Evolutionary conservation across 1,140 invertebrate genomes (phyloP).

Genomic region (Elymnias hypermnestra): DNA sequence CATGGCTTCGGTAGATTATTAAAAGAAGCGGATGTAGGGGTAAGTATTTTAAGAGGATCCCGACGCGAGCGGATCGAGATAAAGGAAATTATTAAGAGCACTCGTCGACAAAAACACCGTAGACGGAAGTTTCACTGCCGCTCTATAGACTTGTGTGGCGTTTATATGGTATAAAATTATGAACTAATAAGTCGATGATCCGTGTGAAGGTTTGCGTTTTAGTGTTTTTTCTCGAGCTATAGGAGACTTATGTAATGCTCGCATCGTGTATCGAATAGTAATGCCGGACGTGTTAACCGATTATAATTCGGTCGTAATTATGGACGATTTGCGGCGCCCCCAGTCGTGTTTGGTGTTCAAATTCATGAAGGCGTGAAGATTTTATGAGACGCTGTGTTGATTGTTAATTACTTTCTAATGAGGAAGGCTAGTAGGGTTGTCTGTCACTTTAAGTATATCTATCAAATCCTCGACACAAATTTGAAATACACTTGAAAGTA

Average conservation of each 20-base stretch:
- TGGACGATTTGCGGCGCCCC: conserved; percentile 29
- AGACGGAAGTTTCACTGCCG: conserved; percentile 58
- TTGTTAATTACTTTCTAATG: conserved; percentile 64
- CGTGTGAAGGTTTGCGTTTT: conserved; percentile 46
- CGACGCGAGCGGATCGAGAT: conserved; percentile 66
- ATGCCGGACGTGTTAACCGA: conserved; percentile 40
- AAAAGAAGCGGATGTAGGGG: conserved; percentile 74
- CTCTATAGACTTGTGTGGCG: conserved; percentile 32
- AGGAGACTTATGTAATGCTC: conserved; percentile 45
- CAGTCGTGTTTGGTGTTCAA: conserved; percentile 31
- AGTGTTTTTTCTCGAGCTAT: conserved; percentile 33
- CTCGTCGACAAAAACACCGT: conserved; percentile 51
- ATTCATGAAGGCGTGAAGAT: conserved; percentile 21
- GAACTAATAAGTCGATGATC: conserved; percentile 49
- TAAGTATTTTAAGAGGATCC: conserved; percentile 74
- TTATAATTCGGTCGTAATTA: conserved; percentile 53
- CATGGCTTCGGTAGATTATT: conserved; percentile 70
- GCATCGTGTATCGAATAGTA: conserved; percentile 38
- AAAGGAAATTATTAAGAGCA: conserved; percentile 74
- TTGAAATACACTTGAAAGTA: no score
- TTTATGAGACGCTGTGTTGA: conserved; percentile 35
- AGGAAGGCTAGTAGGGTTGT: conserved; percentile 9
- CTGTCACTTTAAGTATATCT: neutral
- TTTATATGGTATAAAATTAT: conserved; percentile 46
- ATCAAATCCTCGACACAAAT: neutral